Evolutionary conservation across 2,113 vertebrate species (phyloP).

Genomic region (Pedionomus torquatus): DNA sequence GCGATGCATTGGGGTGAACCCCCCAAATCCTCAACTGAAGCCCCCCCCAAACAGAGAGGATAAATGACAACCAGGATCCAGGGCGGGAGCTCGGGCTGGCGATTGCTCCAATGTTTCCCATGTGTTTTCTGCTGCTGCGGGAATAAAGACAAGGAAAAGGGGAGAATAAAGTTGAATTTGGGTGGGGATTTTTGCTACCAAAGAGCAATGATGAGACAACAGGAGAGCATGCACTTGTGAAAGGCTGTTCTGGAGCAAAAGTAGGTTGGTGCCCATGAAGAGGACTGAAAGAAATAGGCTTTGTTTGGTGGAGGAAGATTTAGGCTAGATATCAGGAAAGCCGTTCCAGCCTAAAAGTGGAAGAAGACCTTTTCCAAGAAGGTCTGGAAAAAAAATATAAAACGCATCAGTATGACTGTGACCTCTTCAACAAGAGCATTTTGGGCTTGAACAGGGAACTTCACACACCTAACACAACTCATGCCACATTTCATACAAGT

Average conservation of each 20-base stretch:
- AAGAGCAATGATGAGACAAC: rapidly evolving
- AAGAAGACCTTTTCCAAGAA: background rate
- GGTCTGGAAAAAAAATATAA: background rate
- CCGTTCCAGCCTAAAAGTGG: background rate
- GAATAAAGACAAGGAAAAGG: background rate
- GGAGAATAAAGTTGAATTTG: background rate
- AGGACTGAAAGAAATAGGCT: background rate
- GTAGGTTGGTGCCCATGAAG: background rate
- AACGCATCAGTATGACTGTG: background rate
- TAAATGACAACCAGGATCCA: background rate
- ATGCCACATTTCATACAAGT: rapidly evolving
- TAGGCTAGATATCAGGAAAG: background rate
- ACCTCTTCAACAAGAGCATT: background rate
- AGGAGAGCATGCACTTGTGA: background rate
- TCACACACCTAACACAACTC: background rate
- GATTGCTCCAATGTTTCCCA: rapidly evolving
- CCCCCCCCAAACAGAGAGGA: background rate
- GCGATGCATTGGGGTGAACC: too few species aligned
- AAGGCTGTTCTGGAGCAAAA: background rate
- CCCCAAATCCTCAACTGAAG: background rate
- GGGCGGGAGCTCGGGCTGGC: background rate
- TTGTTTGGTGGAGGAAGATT: background rate
- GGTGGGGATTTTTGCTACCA: background rate
- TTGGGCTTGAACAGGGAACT: background rate
- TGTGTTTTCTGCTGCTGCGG: background rate